These are phyloP conservation scores for Sphenopsis melanotis DNA, from an alignment of 2,797 vertebrate species.

Conservation along the genomic window DNA sequence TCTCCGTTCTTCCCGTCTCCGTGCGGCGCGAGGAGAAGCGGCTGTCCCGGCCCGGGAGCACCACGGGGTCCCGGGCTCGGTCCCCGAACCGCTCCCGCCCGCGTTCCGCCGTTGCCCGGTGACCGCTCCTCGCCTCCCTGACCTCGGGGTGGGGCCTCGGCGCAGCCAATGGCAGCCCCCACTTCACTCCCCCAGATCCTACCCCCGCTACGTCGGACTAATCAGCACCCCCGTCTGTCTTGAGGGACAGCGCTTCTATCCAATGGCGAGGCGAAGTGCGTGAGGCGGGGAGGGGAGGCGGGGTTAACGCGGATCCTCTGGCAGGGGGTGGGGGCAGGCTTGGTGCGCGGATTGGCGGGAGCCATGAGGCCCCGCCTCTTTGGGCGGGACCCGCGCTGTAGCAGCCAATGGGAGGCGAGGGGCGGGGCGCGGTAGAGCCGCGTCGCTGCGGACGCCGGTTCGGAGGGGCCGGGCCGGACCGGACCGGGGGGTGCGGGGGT, in stretches of 20 bases:
- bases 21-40: neutral
- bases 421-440: neutral
- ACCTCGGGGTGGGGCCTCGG: neutral
- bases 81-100: neutral
- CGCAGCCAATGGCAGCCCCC: neutral
- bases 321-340: fast-evolving
- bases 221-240: neutral
- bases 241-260: neutral
- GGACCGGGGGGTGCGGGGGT: neutral
- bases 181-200: fast-evolving
- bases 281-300: neutral
- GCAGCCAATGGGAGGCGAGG: neutral
- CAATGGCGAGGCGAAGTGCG: neutral
- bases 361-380: fast-evolving
- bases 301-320: fast-evolving
- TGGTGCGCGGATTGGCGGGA: neutral
- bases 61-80: too few relatives aligned
- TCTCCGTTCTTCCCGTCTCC: neutral
- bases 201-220: fast-evolving
- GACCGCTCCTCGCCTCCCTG: neutral
- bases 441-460: neutral
- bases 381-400: fast-evolving
- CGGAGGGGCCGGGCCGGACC: neutral
- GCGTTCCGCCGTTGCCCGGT: neutral
- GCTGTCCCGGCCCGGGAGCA: too few relatives aligned